phyloP scores from a whole-genome alignment of 23 tunicate species.

The Aplidium turbinatum region DNA sequence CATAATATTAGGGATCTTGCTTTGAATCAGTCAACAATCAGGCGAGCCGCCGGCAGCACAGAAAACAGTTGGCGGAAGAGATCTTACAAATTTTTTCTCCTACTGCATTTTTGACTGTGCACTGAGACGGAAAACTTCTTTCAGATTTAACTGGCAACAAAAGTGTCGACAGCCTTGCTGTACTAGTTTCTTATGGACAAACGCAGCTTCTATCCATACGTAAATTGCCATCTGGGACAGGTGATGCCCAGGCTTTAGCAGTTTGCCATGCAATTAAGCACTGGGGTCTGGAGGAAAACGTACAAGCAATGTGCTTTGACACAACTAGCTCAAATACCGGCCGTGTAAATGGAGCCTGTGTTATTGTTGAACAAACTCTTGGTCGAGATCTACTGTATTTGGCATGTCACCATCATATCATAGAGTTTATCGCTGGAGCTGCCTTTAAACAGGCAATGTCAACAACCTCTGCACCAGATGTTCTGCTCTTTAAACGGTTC shows the following conservation, averaged over 20 bases:
- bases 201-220: conserved; percentile 10
- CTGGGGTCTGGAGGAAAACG: conserved; percentile 11
- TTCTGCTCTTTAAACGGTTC: conserved; percentile 10
- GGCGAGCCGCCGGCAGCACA: no score
- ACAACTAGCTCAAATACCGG: conserved; percentile 11
- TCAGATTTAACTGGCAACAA: conserved; percentile 14
- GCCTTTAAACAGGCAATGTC: conserved; percentile 14
- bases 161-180: conserved; percentile 3
- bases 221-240: conserved; percentile 18
- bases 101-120: conserved; percentile 9
- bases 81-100: conserved; percentile 11
- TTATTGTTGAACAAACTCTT: neutral
- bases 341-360: conserved; percentile 10
- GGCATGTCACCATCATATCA: no score
- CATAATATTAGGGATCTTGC: neutral
- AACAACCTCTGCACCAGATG: conserved; percentile 13
- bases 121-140: conserved; percentile 8
- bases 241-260: conserved; percentile 19
- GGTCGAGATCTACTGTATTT: neutral
- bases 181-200: neutral
- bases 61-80: conserved; percentile 10
- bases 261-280: conserved; percentile 2
- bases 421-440: neutral
- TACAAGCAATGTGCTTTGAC: conserved; percentile 7
- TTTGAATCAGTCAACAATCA: conserved; percentile 4